These are phyloP conservation scores for Nothocercus julius DNA, from an alignment of 2,113 vertebrate genomes.

Conservation along the genomic window DNA sequence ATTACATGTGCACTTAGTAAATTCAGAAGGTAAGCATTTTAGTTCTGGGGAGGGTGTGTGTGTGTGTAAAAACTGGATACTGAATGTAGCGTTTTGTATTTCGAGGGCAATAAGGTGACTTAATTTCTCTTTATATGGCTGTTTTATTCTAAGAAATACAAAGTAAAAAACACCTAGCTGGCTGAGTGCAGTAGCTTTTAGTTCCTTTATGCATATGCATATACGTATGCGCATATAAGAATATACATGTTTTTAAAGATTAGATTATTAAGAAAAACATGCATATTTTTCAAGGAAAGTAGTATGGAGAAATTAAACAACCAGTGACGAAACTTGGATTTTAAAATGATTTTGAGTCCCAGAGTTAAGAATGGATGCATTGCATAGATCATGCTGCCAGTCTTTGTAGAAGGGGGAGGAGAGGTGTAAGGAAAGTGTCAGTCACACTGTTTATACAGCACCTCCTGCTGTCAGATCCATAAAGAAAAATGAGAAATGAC, in stretches of 20 bases:
- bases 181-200: background rate
- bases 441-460: constrained; percentile 75
- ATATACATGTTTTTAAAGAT: background rate
- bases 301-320: constrained; percentile 1
- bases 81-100: background rate
- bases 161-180: background rate
- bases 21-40: background rate
- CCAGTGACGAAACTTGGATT: background rate
- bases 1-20: background rate
- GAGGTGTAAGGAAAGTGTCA: background rate
- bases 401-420: constrained; percentile 20
- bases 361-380: constrained; percentile 49
- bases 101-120: background rate
- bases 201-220: background rate
- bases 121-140: background rate
- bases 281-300: background rate
- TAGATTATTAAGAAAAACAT: background rate
- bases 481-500: constrained; percentile 38
- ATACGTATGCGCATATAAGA: background rate
- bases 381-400: constrained; percentile 5
- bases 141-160: background rate
- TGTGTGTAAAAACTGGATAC: background rate
- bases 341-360: constrained; percentile 24
- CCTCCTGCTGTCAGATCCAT: constrained; percentile 77
- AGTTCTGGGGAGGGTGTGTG: background rate